Evolutionary conservation across 2,888 invertebrate genomes (phyloP).

Genomic region (Diarsia rubi): DNA sequence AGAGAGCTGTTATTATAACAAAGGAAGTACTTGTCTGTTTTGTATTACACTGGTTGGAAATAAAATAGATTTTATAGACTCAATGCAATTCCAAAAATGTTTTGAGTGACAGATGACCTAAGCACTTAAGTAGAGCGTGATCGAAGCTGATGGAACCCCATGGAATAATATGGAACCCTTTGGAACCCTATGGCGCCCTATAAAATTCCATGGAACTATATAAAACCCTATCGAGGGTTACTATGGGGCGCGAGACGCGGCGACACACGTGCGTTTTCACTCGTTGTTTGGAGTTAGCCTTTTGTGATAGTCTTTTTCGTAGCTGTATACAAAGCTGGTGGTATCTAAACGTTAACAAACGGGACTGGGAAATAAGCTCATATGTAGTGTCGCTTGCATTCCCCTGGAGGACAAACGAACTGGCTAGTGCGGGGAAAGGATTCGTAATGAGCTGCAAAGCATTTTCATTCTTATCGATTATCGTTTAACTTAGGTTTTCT

Average conservation of each 20-base stretch:
- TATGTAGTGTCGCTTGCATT: constrained; percentile 56
- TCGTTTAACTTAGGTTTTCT: background rate
- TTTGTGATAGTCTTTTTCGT: constrained; percentile 3
- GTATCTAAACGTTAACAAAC: constrained; percentile 66
- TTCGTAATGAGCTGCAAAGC: constrained; percentile 26
- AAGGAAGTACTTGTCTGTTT: background rate
- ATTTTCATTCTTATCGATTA: constrained; percentile 12
- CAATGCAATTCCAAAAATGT: background rate
- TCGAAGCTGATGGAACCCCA: background rate
- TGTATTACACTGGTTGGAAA: background rate
- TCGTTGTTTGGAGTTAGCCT: background rate
- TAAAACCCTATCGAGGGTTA: background rate
- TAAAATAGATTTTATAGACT: too few species aligned
- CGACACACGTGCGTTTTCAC: background rate
- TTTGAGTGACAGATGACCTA: background rate
- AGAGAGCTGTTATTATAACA: background rate
- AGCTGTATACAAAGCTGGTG: constrained; percentile 52
- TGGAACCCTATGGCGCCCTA: background rate
- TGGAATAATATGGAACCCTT: background rate
- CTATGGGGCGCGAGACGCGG: background rate
- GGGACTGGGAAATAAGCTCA: constrained; percentile 68
- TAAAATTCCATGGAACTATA: background rate
- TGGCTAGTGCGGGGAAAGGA: constrained; percentile 40
- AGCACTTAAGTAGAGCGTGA: too few species aligned
- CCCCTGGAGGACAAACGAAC: constrained; percentile 39